Evolutionary conservation across 2,888 invertebrate species (phyloP), one percentile per base, ranked within the genome.

Genomic region (Andrena camellia): DNA sequence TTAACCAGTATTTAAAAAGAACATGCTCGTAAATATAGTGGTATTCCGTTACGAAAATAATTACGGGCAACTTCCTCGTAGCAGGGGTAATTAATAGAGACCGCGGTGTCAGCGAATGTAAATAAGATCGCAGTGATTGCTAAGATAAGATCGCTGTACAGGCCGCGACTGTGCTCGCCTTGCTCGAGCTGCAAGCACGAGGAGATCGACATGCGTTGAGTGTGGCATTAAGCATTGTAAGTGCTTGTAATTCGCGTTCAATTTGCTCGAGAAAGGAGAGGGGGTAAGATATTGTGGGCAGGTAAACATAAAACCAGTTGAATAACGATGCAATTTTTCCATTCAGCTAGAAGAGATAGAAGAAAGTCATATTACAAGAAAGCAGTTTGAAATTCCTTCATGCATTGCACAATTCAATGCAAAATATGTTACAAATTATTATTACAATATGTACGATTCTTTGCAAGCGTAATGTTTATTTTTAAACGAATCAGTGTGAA

Each of bases 61-160:
- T 82, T 68, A 60, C 42, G 33, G 35, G 29, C 31, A 8, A 67
- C 26, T 64, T 69, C 54, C 72, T 77, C 35, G 59, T 63, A 31
- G 31, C 81, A 31, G 42, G 57, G 74, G 69, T 86, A 86, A 86
- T 77, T 85, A 82, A 73, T 69, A 82, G 59, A 73, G 68, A 76
- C 73, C 31, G 64, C 67, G 48, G 57, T 66, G 69, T 78, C 78
- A 70, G 68, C 52, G 50, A 71, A 79, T 79, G 77, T 85, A 85
- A 86, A 86, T 82, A 82, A 69, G 76, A 85, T 85, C 70, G 78
- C 63, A 64, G 54, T 26, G 75, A 85, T 78, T 59, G 57, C 26
- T 8, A 42, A 68, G 79, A 83, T 84, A 84, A 76, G 67, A 83
- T 83, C 76, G 42, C 60, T n/a, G 35, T 29, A 63, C 57, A 63